Base-by-base conservation (phyloP, 1,140 invertebrate species). In the Cherax quadricarinatus region DNA sequence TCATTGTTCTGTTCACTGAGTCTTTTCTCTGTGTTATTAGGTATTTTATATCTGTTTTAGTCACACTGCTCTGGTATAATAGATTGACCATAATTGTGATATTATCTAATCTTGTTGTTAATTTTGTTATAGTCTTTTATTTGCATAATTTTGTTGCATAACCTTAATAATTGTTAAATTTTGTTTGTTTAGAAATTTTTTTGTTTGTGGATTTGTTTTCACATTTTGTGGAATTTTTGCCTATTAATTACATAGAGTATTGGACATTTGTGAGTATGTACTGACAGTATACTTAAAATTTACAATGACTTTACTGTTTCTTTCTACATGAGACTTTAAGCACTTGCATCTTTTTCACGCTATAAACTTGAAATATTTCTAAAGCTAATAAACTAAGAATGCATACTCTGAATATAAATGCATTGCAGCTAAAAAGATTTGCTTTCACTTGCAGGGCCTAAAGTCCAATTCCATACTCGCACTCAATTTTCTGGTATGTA, bases 401-500 rank as follows among this genome's bases (percentile, higher is more conserved):
- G 30, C 30, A 75, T 75, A 24, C 24, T 30, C n/a, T 30, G 6
- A 75, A 30, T n/a, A 75, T 30, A 30, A 24, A 75, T 24, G 7
- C 70, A 75, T 9, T 30, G n/a, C 70, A 81, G 51, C 41, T 24
- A 24, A 49, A 5, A 30, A 70, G 5, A 30, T n/a, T 82, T 49
- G 24, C 53, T 82, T 70, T 82, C 62, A 51, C 57, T 91, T 91
- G n/a, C 90, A 91, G 90, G 85, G 75, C 12, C 21, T 81, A 57
- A 91, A 79, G 75, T 91, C 90, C 78, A 91, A 91, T 86, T 87
- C 90, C 60, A 66, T 91, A 70, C 90, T 91, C 53, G 78, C 84
- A 14, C 75, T 91, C 73, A 91, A 91, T 70, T 91, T 86, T 24
- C 53, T 86, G 90, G 90, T 91, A 91, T 86, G 90, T 91, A 81